Conservation (phyloP, 92 coral and sea anemone species). For the Phenganax marumi region DNA sequence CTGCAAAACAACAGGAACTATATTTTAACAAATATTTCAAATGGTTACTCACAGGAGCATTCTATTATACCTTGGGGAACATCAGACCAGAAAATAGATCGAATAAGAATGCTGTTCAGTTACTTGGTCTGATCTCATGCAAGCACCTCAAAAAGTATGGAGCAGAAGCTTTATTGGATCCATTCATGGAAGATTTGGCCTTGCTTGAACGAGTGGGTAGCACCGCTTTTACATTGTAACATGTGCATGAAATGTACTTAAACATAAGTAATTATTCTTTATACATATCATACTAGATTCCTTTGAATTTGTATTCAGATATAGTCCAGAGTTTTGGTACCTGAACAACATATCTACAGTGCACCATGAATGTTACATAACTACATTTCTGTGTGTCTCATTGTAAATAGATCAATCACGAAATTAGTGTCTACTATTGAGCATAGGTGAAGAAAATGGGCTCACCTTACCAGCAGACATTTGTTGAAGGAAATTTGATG, state of each 20-base stretch:
- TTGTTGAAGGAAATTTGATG: neutral
- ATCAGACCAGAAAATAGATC: constrained; percentile 57
- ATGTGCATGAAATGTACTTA: neutral
- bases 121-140: constrained; percentile 43
- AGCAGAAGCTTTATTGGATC: constrained; percentile 32
- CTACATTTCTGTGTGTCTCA: neutral
- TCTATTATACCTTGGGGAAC: constrained; percentile 53
- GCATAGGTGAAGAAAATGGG: neutral
- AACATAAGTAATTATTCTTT: too few species aligned
- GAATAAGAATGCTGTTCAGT: constrained; percentile 44
- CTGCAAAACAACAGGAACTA: neutral
- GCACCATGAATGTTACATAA: neutral
- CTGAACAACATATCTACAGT: neutral
- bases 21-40: neutral
- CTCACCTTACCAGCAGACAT: neutral
- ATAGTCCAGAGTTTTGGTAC: neutral
- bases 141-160: constrained; percentile 60
- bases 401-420: neutral
- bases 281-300: neutral
- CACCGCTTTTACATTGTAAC: neutral
- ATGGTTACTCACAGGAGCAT: constrained; percentile 40
- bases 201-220: constrained; percentile 51
- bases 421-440: neutral
- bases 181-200: constrained; percentile 50
- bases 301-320: neutral